phyloP scores from a whole-genome alignment of 2,888 invertebrate genomes.

The Gymnoscelis rufifasciata region DNA sequence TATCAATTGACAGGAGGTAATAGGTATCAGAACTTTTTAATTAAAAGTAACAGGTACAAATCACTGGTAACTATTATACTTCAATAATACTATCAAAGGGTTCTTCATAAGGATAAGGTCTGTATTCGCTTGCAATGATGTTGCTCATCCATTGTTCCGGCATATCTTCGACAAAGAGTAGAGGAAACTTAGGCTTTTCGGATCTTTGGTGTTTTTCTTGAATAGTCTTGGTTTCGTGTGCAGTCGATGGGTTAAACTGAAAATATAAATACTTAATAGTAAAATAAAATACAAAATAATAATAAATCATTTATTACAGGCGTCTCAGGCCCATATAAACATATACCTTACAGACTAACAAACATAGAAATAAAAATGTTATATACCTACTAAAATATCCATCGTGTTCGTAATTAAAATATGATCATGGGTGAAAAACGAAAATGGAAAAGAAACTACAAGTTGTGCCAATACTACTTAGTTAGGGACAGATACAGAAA shows the following conservation, averaged over 20 bases:
- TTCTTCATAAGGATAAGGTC: constrained; percentile 43
- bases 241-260: constrained; percentile 15
- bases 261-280: constrained; percentile 4
- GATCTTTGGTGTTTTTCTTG: constrained; percentile 21
- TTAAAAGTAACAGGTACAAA: not conserved
- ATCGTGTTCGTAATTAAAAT: too few species aligned
- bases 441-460: too few species aligned
- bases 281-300: too few species aligned
- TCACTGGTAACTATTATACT: constrained; percentile 8
- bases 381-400: too few species aligned
- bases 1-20: constrained; percentile 24
- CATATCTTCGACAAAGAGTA: constrained; percentile 41
- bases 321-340: too few species aligned
- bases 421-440: too few species aligned
- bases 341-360: too few species aligned
- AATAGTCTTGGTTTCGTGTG: constrained; percentile 30
- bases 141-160: constrained; percentile 43
- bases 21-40: constrained; percentile 11
- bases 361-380: too few species aligned
- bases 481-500: too few species aligned
- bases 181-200: constrained; percentile 34
- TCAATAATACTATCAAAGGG: constrained; percentile 36
- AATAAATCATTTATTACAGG: too few species aligned
- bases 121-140: constrained; percentile 40
- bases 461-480: too few species aligned